Percentiles rank a stretch among this genome's conserved stretches.
phyloP scores from a whole-genome alignment of 2,113 vertebrate genomes.

The Nycticorax nycticorax region DNA sequence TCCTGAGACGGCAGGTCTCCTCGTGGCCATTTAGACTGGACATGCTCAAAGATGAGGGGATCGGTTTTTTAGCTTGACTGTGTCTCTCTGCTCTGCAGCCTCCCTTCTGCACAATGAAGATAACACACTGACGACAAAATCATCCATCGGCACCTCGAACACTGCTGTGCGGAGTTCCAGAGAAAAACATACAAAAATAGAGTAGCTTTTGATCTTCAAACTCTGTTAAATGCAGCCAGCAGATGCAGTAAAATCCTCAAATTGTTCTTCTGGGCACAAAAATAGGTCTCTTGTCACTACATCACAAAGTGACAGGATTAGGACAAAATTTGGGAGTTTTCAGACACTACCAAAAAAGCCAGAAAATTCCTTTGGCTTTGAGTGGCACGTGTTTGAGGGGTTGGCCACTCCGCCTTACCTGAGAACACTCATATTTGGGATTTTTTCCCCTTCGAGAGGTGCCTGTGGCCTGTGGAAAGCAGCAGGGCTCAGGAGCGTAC shows the following conservation, averaged over 20 bases:
- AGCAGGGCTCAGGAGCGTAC: accelerated
- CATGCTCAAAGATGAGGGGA: accelerated
- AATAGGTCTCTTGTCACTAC: not conserved
- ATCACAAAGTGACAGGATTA: not conserved
- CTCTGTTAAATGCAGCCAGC: not conserved
- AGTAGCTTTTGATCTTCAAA: constrained; percentile 36
- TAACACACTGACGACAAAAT: not conserved
- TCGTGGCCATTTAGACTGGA: accelerated
- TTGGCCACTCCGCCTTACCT: not conserved
- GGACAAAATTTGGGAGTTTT: not conserved
- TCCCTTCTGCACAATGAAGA: not conserved
- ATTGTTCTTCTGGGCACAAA: not conserved
- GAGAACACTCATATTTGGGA: not conserved
- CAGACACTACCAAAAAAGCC: not conserved
- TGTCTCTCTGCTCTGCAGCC: not conserved
- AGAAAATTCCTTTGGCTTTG: not conserved
- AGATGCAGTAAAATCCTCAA: not conserved
- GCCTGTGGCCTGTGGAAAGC: not conserved
- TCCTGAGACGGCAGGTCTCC: not conserved
- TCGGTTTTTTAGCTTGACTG: not conserved
- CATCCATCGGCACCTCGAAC: not conserved
- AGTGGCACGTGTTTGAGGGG: not conserved
- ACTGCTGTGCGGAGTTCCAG: not conserved
- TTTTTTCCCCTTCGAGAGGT: not conserved
- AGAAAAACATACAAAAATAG: constrained; percentile 27